These are phyloP conservation scores for Microtus oregoni DNA, from an alignment of 2,113 vertebrate species.

Conservation along the genomic window DNA sequence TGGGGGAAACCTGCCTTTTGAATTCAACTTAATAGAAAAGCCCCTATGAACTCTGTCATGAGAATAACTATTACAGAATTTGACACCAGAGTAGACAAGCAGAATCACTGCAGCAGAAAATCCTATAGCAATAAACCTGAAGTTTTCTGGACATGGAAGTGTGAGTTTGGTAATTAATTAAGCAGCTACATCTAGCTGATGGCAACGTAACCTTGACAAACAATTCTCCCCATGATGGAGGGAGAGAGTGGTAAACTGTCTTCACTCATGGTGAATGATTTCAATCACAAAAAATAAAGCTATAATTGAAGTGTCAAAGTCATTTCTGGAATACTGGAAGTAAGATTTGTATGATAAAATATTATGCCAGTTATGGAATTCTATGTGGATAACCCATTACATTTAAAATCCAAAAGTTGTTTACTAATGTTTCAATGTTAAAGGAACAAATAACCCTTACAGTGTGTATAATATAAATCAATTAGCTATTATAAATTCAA, in stretches of 20 bases:
- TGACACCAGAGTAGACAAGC: conserved; percentile 61
- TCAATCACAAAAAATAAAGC: background rate
- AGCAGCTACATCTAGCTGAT: background rate
- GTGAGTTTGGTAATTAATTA: conserved; percentile 67
- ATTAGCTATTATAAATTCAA: conserved; percentile 10
- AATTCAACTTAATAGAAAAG: conserved; percentile 73
- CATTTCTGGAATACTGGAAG: background rate
- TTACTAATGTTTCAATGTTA: background rate
- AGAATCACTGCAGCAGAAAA: conserved; percentile 61
- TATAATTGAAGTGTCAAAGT: background rate
- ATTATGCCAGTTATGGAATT: background rate
- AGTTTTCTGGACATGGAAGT: conserved; percentile 52
- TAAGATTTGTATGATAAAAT: background rate
- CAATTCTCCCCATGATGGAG: background rate
- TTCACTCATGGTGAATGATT: background rate
- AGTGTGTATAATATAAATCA: background rate
- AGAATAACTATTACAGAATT: conserved; percentile 67
- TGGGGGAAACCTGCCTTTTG: conserved; percentile 72
- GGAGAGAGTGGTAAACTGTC: background rate
- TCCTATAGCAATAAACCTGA: background rate
- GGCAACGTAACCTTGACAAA: background rate
- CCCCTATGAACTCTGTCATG: conserved; percentile 62
- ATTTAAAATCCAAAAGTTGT: background rate
- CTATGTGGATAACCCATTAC: background rate
- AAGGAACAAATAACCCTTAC: background rate